Base-by-base conservation (phyloP, 2,113 vertebrate species). In the Pachyramphus minor region DNA sequence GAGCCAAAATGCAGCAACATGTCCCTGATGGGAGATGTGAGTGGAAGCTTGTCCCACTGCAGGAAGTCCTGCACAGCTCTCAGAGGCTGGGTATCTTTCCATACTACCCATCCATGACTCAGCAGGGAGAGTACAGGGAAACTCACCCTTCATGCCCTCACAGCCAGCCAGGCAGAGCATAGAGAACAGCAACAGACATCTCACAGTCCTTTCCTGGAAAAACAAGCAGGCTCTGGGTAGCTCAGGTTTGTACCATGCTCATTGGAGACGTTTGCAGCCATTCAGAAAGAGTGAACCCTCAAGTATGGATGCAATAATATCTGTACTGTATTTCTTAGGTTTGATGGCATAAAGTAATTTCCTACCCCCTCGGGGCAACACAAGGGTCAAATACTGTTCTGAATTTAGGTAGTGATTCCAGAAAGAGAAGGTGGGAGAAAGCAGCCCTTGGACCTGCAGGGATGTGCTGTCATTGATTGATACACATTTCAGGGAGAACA, bases 141-240 rank as follows among this genome's bases (percentile, higher is more conserved):
- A 96, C 97, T 96, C 90, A 97, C 97, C 69, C 64, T 88, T 71
- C 67, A 66, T 63, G 88, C 75, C 55, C 60, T 92, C 33, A 5
- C 68, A 71, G 49, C 41, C 94, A 87, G 76, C 30, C 62, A 96
- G 52, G 35, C 81, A 75, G 78, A 97, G 67, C 31, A 39, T 52
- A 79, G 78, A 87, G 56, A 94, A 9, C 63, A 96, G 84, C 62
- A 96, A 42, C 66, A 94, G 89, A n/a, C 13, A 53, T 3, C 28
- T 74, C 90, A 66, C 10, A 9, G 28, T 55, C 59, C 78, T 64
- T 35, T 94, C 91, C 97, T 97, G 94, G 31, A 75, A 86, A 79
- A 88, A 90, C 16, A 95, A 92, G 58, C 41, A 86, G 58, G 41
- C 11, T 81, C 53, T 55, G 42, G 41, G 23, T 89, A 47, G 56